Evolutionary conservation across 2,888 invertebrate species (phyloP).

Genomic region (Lottia gigantea): DNA sequence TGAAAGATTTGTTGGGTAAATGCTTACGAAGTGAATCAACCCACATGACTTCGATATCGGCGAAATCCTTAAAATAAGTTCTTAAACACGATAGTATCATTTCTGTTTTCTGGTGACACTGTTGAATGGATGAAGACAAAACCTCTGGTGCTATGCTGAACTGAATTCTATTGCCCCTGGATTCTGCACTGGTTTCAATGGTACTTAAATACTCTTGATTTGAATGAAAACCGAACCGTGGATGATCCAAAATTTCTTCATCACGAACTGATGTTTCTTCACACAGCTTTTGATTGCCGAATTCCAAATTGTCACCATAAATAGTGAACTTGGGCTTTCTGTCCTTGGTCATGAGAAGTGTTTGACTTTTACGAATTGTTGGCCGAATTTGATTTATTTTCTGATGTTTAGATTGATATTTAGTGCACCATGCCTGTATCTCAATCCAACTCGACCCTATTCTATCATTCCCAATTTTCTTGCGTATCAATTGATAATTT

Average conservation of each 20-base stretch:
- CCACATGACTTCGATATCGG: slow-evolving; percentile 28
- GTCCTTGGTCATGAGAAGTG: not conserved
- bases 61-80: slow-evolving; percentile 27
- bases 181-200: not conserved
- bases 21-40: slow-evolving; percentile 19
- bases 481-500: not conserved
- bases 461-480: not conserved
- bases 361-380: not conserved
- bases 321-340: not conserved
- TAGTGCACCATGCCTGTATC: not conserved
- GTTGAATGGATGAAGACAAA: not conserved
- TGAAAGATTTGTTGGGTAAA: slow-evolving; percentile 10
- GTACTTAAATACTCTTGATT: not conserved
- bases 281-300: not conserved
- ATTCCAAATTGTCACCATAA: not conserved
- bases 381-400: not conserved
- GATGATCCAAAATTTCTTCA: not conserved
- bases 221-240: not conserved
- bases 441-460: not conserved
- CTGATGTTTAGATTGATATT: not conserved
- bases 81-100: slow-evolving; percentile 30
- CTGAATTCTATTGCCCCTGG: not conserved
- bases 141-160: not conserved
- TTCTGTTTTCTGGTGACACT: slow-evolving; percentile 26
- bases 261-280: not conserved